A percentile compares a stretch with the other conserved stretches of the same genome.
Conservation (phyloP, 2,113 vertebrate species). For the Antechinus stuartii region DNA sequence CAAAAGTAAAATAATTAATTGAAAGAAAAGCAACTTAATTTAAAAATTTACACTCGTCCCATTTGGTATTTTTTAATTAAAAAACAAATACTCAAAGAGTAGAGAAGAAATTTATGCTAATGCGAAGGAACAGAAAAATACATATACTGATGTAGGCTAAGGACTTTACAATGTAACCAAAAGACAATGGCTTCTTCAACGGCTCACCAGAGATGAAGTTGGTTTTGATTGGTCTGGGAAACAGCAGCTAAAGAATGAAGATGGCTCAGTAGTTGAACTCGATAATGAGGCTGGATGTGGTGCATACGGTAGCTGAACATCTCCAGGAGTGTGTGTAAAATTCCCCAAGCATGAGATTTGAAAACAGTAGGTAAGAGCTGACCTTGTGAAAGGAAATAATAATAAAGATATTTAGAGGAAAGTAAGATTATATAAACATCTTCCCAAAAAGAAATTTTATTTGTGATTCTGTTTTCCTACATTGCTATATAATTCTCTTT, state of each 20-base stretch:
- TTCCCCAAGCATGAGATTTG: constrained; percentile 98
- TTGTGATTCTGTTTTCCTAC: neutral
- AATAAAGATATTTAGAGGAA: constrained; percentile 18
- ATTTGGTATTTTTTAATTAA: neutral
- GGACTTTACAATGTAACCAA: neutral
- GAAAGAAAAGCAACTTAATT: constrained; percentile 13
- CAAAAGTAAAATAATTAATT: constrained; percentile 6
- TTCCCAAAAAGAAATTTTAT: neutral
- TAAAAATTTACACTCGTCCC: constrained; percentile 3
- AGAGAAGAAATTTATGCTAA: constrained; percentile 12
- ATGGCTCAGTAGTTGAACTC: constrained; percentile 97
- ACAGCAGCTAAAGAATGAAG: constrained; percentile 97
- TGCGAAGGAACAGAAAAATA: neutral
- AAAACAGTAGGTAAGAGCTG: constrained; percentile 98
- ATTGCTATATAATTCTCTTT: neutral
- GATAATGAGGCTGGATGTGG: constrained; percentile 98
- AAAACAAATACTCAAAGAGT: constrained; percentile 27
- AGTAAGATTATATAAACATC: neutral
- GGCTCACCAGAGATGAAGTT: constrained; percentile 96
- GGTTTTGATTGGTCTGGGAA: constrained; percentile 98
- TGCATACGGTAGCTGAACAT: constrained; percentile 99
- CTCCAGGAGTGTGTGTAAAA: constrained; percentile 96
- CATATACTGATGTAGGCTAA: neutral
- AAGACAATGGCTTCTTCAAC: neutral
- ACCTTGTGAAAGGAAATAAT: constrained; percentile 83